A percentile compares a stretch with the other conserved stretches of the same genome.
phyloP scores from a whole-genome alignment of 2,797 vertebrate species.

The Gymnoscopelus braueri region DNA sequence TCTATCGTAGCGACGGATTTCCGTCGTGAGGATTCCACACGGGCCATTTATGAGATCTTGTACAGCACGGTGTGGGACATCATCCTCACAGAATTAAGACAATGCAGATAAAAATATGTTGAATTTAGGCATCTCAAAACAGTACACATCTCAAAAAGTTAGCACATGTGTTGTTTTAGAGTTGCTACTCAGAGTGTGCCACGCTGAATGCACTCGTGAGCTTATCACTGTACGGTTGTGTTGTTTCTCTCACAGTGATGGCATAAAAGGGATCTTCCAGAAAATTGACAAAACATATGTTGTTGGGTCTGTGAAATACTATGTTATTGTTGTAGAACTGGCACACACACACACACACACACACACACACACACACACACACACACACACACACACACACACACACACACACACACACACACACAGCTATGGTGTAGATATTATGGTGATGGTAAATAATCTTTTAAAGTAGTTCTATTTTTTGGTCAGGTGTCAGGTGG shows the following conservation, averaged over 20 bases:
- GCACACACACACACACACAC: too few species aligned
- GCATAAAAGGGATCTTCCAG: conserved; percentile 97
- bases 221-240: not conserved
- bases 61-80: not conserved
- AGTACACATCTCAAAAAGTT: too few species aligned
- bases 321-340: not conserved
- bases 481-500: conserved; percentile 91
- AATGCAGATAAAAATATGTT: not conserved
- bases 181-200: not conserved
- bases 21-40: too few species aligned
- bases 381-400: too few species aligned
- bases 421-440: not conserved
- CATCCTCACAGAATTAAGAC: not conserved
- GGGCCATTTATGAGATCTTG: too few species aligned
- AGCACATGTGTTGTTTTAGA: not conserved
- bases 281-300: conserved; percentile 95
- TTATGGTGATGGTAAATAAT: not conserved
- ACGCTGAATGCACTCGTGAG: not conserved
- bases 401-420: too few species aligned
- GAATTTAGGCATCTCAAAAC: not conserved
- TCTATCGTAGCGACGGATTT: too few species aligned
- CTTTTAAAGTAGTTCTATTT: not conserved
- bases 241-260: conserved; percentile 69
- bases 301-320: conserved; percentile 89
- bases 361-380: too few species aligned